Evolutionary conservation across 1,140 invertebrate species (phyloP).

Genomic region (Thaumetopoea pityocampa): DNA sequence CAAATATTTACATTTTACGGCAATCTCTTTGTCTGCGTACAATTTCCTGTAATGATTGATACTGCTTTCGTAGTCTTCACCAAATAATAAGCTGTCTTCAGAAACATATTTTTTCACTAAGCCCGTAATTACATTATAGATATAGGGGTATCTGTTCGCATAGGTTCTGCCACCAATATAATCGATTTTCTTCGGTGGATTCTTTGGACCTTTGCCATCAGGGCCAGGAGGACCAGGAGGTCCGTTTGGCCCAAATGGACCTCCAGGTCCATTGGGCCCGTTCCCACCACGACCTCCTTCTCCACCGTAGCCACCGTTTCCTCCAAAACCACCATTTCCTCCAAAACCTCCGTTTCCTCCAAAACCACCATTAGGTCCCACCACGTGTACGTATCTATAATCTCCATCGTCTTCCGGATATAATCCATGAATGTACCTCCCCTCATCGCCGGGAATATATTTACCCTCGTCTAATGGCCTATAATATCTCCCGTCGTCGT

Average conservation of each 20-base stretch:
- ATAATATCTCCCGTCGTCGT: conserved; percentile 60
- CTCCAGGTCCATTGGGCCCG: conserved; percentile 28
- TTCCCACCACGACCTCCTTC: conserved; percentile 31
- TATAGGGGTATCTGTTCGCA: conserved; percentile 50
- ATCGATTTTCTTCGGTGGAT: conserved; percentile 37
- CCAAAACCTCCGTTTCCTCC: conserved; percentile 40
- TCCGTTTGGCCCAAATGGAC: conserved; percentile 25
- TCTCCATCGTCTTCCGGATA: conserved; percentile 70
- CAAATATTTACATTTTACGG: conserved; percentile 50
- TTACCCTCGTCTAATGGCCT: conserved; percentile 61
- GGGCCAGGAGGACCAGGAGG: conserved; percentile 3
- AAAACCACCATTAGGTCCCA: conserved; percentile 52
- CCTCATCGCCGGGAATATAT: conserved; percentile 74
- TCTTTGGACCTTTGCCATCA: not conserved
- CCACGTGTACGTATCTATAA: conserved; percentile 67
- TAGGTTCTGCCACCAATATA: conserved; percentile 50
- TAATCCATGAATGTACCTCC: conserved; percentile 65
- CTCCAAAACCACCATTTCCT: conserved; percentile 38
- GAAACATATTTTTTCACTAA: conserved; percentile 50
- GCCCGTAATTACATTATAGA: conserved; percentile 46
- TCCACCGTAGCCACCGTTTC: conserved; percentile 40
- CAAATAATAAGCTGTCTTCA: conserved; percentile 42
- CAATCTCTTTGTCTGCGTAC: conserved; percentile 36
- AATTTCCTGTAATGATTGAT: conserved; percentile 37
- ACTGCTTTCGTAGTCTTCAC: conserved; percentile 42